phyloP scores from a whole-genome alignment of 2,888 invertebrate genomes.

The Tetropium fuscum region DNA sequence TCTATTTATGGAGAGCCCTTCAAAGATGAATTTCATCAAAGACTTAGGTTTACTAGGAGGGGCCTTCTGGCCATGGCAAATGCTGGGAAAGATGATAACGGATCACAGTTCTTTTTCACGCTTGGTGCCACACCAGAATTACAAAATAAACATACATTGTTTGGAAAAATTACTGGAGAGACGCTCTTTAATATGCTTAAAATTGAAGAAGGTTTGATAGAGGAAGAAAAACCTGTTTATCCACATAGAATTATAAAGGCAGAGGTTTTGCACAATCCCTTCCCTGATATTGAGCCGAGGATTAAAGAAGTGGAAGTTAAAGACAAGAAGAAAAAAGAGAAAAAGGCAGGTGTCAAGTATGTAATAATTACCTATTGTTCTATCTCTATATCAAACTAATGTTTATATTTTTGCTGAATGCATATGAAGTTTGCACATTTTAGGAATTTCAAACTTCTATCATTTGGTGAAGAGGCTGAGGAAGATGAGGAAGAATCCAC shows the following conservation, averaged over 20 bases:
- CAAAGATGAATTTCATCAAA: constrained; percentile 95
- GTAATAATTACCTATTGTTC: constrained; percentile 42
- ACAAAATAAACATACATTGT: constrained; percentile 97
- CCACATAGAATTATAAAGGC: constrained; percentile 87
- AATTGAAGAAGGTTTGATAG: constrained; percentile 87
- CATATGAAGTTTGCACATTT: constrained; percentile 34
- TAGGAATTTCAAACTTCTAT: constrained; percentile 94
- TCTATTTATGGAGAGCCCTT: constrained; percentile 96
- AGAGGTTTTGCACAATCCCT: constrained; percentile 91
- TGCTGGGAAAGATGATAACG: constrained; percentile 94
- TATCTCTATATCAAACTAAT: too few species aligned
- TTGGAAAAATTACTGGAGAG: constrained; percentile 94
- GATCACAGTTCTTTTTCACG: constrained; percentile 98
- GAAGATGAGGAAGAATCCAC: constrained; percentile 90
- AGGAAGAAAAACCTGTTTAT: constrained; percentile 89
- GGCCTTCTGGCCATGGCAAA: constrained; percentile 98
- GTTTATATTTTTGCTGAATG: background rate
- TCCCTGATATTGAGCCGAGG: constrained; percentile 89
- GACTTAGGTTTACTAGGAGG: constrained; percentile 88
- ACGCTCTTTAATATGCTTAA: constrained; percentile 97
- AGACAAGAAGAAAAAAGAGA: constrained; percentile 68
- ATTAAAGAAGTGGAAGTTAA: constrained; percentile 53
- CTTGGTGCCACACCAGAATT: constrained; percentile 90
- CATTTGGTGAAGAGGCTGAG: constrained; percentile 97
- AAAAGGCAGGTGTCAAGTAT: constrained; percentile 78